These are phyloP conservation scores for Danaus chrysippus DNA, from an alignment of 2,888 invertebrate genomes.

Conservation along the genomic window DNA sequence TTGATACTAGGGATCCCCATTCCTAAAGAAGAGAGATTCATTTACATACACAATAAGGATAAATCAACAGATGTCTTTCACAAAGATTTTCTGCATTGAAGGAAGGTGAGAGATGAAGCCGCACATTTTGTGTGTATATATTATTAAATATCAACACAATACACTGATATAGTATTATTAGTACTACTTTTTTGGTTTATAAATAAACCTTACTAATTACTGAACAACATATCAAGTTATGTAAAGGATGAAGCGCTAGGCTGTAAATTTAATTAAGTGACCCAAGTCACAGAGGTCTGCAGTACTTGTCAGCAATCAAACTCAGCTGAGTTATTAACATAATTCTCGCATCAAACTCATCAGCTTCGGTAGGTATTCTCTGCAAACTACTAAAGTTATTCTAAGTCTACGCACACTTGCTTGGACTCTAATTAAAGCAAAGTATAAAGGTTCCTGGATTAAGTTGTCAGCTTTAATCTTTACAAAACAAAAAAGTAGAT, in stretches of 20 bases:
- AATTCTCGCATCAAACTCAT: no score
- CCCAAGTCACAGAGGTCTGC: conserved; percentile 25
- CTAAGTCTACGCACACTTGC: conserved; percentile 25
- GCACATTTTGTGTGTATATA: no score
- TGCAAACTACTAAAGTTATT: conserved; percentile 20
- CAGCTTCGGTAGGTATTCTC: conserved; percentile 17
- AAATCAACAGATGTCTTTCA: no score
- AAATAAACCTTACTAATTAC: conserved; percentile 11
- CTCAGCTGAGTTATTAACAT: no score
- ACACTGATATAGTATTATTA: no score
- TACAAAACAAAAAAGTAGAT: neutral
- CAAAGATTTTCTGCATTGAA: no score
- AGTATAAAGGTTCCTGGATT: conserved; percentile 14
- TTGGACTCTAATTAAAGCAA: conserved; percentile 27
- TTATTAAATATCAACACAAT: no score
- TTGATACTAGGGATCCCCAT: no score
- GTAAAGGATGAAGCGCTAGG: conserved; percentile 22
- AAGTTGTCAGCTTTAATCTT: neutral
- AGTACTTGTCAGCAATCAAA: no score
- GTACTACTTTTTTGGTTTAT: neutral
- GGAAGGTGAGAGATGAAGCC: no score
- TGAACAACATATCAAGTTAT: conserved; percentile 22
- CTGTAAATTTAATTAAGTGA: conserved; percentile 35
- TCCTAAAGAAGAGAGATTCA: no score
- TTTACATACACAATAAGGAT: no score